Evolutionary conservation across 2,113 vertebrate genomes (phyloP), one percentile per base, ranked within the genome.

Genomic region (Oryzias woworae): DNA sequence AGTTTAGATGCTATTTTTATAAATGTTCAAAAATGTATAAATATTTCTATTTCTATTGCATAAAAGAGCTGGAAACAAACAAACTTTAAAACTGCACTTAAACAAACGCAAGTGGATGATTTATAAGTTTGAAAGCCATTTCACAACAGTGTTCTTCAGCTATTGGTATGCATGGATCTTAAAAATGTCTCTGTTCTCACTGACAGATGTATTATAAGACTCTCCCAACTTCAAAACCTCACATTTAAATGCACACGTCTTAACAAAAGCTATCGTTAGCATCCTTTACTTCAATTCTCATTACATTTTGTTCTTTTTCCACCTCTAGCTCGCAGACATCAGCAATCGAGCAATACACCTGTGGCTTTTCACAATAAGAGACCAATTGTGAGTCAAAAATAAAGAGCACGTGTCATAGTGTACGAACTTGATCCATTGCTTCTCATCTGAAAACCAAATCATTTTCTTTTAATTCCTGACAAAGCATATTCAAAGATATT

Each of bases 261-360:
- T 45, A 53, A 4, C 14, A 46, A 26, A 49, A 56, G 17, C 28
- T 42, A 59, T 55, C 44, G 58, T 64, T 7, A 28, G 42, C 48
- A 31, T 60, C 63, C 20, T 69, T 46, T 48, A 17, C 8, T 18
- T 50, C 47, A 61, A 20, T 53, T 58, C 31, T 58, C 36, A 56
- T 52, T 36, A 51, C 68, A 49, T 10, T 20, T 45, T 53, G 36
- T n/a, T 48, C 14, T 10, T 17, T 36, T 49, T 79, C 51, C 31
- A 36, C 31, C 15, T 28, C 3, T 12, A 41, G 24, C 62, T 69
- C 26, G 58, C 65, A 60, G 41, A 42, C 68, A 71, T 56, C 50
- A 71, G 59, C 41, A 42, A 45, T 7, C 22, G 57, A 62, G 56
- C 48, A 31, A 41, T 75, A 77, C 75, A 90, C 84, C 83, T 87